These are phyloP conservation scores for Lepeophtheirus nordmannii DNA, from an alignment of 2,888 invertebrate species.

Conservation along the genomic window DNA sequence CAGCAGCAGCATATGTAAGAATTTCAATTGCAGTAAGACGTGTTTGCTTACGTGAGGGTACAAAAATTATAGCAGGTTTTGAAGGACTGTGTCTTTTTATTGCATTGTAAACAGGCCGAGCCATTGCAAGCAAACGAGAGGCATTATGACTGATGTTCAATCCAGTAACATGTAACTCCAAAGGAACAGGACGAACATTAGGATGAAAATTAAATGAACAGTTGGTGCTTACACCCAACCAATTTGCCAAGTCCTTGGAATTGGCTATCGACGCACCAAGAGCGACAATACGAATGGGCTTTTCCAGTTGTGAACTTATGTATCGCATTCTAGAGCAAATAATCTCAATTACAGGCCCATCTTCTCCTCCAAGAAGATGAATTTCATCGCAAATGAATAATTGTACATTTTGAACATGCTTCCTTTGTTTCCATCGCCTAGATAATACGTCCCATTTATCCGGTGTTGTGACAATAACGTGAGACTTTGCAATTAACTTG, in stretches of 20 bases:
- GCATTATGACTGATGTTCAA: constrained; percentile 96
- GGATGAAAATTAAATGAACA: constrained; percentile 97
- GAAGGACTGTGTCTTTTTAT: constrained; percentile 65
- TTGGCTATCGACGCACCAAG: constrained; percentile 83
- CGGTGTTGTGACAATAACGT: constrained; percentile 89
- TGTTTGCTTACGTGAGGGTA: constrained; percentile 76
- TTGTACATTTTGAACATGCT: constrained; percentile 91
- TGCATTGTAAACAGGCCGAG: constrained; percentile 88
- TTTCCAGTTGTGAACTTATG: constrained; percentile 82
- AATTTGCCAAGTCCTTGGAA: constrained; percentile 84
- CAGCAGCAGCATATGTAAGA: constrained; percentile 79
- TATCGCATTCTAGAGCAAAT: constrained; percentile 68
- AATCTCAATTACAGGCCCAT: constrained; percentile 83
- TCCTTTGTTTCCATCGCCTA: constrained; percentile 93
- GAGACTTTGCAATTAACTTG: constrained; percentile 67
- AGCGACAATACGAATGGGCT: constrained; percentile 78
- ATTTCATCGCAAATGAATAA: constrained; percentile 92
- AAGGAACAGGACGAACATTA: constrained; percentile 80
- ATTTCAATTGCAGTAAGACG: constrained; percentile 89
- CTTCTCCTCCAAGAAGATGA: constrained; percentile 61
- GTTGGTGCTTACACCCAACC: constrained; percentile 85
- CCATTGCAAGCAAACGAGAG: constrained; percentile 89
- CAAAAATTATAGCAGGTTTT: constrained; percentile 75
- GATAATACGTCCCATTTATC: constrained; percentile 99
- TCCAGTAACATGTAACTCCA: constrained; percentile 91